phyloP scores from a whole-genome alignment of 2,113 vertebrate species.

The Rhinoptilus africanus region DNA sequence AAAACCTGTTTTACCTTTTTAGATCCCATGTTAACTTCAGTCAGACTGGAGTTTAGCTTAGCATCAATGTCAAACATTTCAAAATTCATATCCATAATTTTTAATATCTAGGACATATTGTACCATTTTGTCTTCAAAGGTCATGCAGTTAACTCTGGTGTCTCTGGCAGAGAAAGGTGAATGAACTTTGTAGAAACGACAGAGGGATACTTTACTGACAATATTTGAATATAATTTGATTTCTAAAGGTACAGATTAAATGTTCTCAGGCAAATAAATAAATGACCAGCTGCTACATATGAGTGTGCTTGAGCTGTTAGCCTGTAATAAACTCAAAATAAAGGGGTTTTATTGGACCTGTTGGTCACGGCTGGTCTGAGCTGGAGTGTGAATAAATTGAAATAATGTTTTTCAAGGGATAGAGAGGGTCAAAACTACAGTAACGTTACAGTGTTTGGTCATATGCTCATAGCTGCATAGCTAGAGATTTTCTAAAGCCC shows the following conservation, averaged over 20 bases:
- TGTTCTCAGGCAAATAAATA: not conserved
- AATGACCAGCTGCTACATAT: not conserved
- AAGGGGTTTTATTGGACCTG: not conserved
- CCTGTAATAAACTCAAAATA: not conserved
- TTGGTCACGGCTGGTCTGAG: not conserved
- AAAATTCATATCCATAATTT: not conserved
- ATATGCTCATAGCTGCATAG: not conserved
- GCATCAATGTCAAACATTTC: not conserved
- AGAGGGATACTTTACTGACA: not conserved
- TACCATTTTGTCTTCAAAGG: not conserved
- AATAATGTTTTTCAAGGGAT: not conserved
- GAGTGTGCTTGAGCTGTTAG: not conserved
- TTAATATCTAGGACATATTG: not conserved
- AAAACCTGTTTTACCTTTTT: not conserved
- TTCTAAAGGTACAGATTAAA: not conserved
- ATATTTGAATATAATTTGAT: not conserved
- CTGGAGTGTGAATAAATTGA: not conserved
- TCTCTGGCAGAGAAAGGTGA: not conserved
- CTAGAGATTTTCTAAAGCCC: not conserved
- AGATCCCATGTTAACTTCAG: not conserved
- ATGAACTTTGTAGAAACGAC: not conserved
- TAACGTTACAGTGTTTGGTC: fast-evolving
- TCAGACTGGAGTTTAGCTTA: not conserved
- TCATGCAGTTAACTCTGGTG: not conserved
- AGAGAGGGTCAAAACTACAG: not conserved